These are phyloP conservation scores for Cheiracanthium punctorium DNA, from an alignment of 2,888 invertebrate species.

Conservation along the genomic window DNA sequence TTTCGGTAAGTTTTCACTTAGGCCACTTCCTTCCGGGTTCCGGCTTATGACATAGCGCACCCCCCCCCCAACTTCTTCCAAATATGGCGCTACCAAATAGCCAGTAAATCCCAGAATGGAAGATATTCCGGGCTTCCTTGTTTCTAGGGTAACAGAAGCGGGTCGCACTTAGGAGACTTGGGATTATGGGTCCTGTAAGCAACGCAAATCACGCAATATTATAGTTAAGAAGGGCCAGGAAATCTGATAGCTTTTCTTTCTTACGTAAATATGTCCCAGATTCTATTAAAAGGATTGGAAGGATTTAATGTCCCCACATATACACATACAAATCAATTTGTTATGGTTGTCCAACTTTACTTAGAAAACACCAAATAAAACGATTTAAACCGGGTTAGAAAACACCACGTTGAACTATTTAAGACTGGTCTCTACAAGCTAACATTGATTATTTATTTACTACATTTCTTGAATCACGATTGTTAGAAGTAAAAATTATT, in stretches of 20 bases:
- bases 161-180: slow-evolving; percentile 11
- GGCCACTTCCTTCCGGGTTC: slow-evolving; percentile 42
- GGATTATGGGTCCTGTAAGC: slow-evolving; percentile 43
- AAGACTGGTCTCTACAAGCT: too few species aligned
- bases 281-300: neutral
- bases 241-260: slow-evolving; percentile 21
- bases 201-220: slow-evolving; percentile 47
- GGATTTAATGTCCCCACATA: neutral
- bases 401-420: too few species aligned
- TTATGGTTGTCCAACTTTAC: neutral
- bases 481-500: too few species aligned
- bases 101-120: slow-evolving; percentile 42
- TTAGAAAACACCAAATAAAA: too few species aligned
- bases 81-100: slow-evolving; percentile 18
- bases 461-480: too few species aligned
- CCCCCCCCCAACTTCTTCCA: too few species aligned
- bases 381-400: too few species aligned
- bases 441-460: too few species aligned
- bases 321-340: neutral
- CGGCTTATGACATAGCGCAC: slow-evolving; percentile 37
- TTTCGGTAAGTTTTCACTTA: slow-evolving; percentile 50
- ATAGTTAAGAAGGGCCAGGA: slow-evolving; percentile 19
- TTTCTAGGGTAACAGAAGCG: slow-evolving; percentile 27
- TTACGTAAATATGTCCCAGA: slow-evolving; percentile 6
- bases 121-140: slow-evolving; percentile 26